Percentiles rank a stretch among this genome's conserved stretches.
Evolutionary conservation across 2,888 invertebrate species (phyloP).

Genomic region (Amphipyra tragopoginis): DNA sequence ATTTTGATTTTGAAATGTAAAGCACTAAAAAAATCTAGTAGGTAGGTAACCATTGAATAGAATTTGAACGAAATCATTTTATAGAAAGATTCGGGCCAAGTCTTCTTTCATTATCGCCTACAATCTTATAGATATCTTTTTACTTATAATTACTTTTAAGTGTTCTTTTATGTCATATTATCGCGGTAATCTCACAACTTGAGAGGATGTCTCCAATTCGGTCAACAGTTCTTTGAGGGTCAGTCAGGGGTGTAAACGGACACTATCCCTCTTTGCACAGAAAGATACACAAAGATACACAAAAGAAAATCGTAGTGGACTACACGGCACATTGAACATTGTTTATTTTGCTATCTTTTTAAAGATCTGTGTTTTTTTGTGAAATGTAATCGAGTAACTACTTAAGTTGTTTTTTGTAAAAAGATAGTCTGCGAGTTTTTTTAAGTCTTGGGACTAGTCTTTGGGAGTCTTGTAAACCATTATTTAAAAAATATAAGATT

Average conservation of each 20-base stretch:
- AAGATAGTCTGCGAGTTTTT: constrained; percentile 15
- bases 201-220: constrained; percentile 45
- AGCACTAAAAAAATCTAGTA: too few species aligned
- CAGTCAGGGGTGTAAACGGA: constrained; percentile 68
- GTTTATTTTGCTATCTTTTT: constrained; percentile 65
- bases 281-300: constrained; percentile 36
- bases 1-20: too few species aligned
- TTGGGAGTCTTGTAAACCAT: too few species aligned
- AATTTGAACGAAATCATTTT: too few species aligned
- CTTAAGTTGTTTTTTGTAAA: constrained; percentile 10
- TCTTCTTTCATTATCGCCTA: too few species aligned
- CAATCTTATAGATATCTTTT: background rate
- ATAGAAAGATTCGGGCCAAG: too few species aligned
- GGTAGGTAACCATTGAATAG: too few species aligned
- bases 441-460: too few species aligned
- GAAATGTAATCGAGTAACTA: constrained; percentile 37
- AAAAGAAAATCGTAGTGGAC: constrained; percentile 48
- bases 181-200: constrained; percentile 37
- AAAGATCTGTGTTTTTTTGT: constrained; percentile 42
- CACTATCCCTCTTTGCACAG: constrained; percentile 56
- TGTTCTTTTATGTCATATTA: constrained; percentile 25
- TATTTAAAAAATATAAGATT: too few species aligned
- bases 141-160: constrained; percentile 32
- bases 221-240: constrained; percentile 64
- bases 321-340: constrained; percentile 65